These are phyloP conservation scores for Sylvilagus floridanus DNA, from an alignment of 2,797 vertebrate genomes.

Conservation along the genomic window DNA sequence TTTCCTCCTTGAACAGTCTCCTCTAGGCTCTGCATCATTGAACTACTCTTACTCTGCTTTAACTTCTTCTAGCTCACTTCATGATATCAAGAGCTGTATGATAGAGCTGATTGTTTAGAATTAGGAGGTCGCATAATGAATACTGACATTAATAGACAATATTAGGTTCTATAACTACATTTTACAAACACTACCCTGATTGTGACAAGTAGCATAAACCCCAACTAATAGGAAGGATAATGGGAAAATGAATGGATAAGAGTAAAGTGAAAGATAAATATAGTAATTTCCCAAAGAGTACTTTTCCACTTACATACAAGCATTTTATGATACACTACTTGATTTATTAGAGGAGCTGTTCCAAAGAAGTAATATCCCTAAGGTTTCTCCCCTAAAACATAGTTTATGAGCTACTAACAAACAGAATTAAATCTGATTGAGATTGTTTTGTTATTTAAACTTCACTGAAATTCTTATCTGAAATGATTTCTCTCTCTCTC, in stretches of 20 bases:
- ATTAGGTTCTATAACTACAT: background rate
- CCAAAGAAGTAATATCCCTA: background rate
- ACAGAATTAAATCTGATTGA: background rate
- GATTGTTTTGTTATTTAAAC: slow-evolving; percentile 16
- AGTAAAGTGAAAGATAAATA: background rate
- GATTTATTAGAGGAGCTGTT: background rate
- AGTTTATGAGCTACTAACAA: background rate
- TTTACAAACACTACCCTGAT: background rate
- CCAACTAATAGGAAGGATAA: background rate
- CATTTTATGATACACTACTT: background rate
- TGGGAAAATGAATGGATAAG: too few species aligned
- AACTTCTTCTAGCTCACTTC: background rate
- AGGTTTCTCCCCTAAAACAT: background rate
- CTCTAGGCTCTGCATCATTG: background rate
- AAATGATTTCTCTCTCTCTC: background rate
- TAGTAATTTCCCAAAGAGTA: background rate
- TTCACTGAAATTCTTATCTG: background rate
- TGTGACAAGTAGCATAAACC: background rate
- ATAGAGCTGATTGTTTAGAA: background rate
- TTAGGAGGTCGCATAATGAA: background rate
- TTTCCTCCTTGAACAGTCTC: background rate
- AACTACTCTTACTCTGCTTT: background rate
- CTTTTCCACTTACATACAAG: background rate
- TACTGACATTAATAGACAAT: background rate
- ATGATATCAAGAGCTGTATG: background rate